Conservation (phyloP, 2,797 vertebrate genomes). For the Diplodus sargus region DNA sequence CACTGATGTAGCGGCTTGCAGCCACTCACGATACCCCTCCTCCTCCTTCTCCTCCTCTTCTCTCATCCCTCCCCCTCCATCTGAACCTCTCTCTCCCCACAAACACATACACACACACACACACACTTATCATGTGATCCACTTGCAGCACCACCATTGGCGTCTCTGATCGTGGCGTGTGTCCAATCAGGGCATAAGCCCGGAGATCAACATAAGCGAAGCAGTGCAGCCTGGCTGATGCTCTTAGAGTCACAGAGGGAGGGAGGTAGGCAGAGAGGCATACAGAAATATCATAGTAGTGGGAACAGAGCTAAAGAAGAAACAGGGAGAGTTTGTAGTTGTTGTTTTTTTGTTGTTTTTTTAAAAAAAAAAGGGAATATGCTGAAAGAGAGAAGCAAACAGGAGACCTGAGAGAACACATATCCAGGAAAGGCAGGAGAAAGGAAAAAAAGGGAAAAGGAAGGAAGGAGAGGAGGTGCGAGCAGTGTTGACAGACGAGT, state of each 20-base stretch:
- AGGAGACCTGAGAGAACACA: slow-evolving; percentile 35
- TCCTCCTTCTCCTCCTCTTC: slow-evolving; percentile 53
- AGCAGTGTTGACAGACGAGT: slow-evolving; percentile 65
- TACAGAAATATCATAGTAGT: slow-evolving; percentile 51
- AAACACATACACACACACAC: slow-evolving; percentile 29
- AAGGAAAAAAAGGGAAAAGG: too few relatives aligned
- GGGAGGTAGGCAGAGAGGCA: slow-evolving; percentile 60
- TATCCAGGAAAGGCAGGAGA: too few relatives aligned
- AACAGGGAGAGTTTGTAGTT: slow-evolving; percentile 35
- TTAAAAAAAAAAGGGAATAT: slow-evolving; percentile 1
- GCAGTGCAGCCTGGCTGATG: slow-evolving; percentile 87
- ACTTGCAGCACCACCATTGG: slow-evolving; percentile 88
- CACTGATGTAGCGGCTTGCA: slow-evolving; percentile 74
- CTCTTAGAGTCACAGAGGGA: slow-evolving; percentile 81
- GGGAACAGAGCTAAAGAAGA: slow-evolving; percentile 11
- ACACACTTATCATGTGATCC: slow-evolving; percentile 84
- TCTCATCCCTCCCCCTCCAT: slow-evolving; percentile 58
- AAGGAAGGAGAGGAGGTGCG: slow-evolving; percentile 28
- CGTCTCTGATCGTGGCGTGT: slow-evolving; percentile 76
- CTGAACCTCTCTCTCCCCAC: slow-evolving; percentile 49
- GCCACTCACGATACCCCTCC: slow-evolving; percentile 74
- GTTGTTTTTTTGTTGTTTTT: background rate
- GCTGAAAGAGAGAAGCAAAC: slow-evolving; percentile 18
- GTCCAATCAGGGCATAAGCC: slow-evolving; percentile 91
- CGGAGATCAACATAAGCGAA: slow-evolving; percentile 93